Evolutionary conservation across 1,140 invertebrate genomes (phyloP), one percentile per base, ranked within the genome.

Genomic region (Ceratosolen fusciceps): DNA sequence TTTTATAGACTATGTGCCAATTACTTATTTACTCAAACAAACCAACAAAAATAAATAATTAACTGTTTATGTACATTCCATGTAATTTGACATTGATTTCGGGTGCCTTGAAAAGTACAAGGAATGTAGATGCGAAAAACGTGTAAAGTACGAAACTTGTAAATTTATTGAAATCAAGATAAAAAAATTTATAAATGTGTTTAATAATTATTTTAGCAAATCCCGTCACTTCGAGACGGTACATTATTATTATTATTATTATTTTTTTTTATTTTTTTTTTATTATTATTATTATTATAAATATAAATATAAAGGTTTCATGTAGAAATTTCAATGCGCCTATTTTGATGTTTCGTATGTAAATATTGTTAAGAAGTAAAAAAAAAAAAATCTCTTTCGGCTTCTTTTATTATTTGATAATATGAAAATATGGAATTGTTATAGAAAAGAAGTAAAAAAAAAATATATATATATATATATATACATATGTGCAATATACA

Each of bases 1-100:
- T 80, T 82, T 74, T 74, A 81, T 72, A 78, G 73, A 80, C 81
- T 83, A 82, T 82, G 83, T 84, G 82, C 82, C 83, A 84, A 84
- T 81, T 80, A 76, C 34, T 80, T 54, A 71, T 70, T 74, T 75
- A 80, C 43, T 71, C 60, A 34, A n/a, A n/a, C n/a, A n/a, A n/a
- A n/a, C n/a, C n/a, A n/a, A n/a, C n/a, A n/a, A n/a, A n/a, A n/a
- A n/a, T n/a, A n/a, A 75, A 80, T 68, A 65, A 68, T n/a, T 71
- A 72, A 62, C 75, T 60, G 37, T 74, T 62, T 71, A 60, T 80
- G 31, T 71, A 74, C 79, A 80, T 76, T 80, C 74, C 74, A 76
- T 56, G 29, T 65, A 16, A 74, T 80, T 71, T 65, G 68, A 68
- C 54, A 71, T 79, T 74, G 29, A 70, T 77, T 80, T 72, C 34